Evolutionary conservation across 2,888 invertebrate genomes (phyloP), one percentile per base, ranked within the genome.

Genomic region (Rhaphigaster nebulosa): DNA sequence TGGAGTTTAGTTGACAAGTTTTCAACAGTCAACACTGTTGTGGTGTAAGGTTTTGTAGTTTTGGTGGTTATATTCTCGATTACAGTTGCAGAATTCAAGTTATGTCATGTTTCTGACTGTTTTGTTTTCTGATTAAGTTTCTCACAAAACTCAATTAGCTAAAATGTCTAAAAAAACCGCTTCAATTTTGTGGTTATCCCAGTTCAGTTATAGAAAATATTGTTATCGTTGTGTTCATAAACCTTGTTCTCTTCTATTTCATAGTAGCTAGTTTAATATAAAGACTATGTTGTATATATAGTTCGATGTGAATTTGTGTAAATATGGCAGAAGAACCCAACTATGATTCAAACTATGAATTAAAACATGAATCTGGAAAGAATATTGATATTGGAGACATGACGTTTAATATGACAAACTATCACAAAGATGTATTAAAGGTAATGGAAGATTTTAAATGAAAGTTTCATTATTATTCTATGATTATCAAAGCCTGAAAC

Each of bases 381-480:
- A 94, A 94, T 92, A 95, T 95, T 91, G 97, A 97, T 92, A 94
- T 96, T 89, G 96, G 96, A 2, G 97, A 97, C 93, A 97, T 97
- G 96, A 96, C 96, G 91, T 97, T 97, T 93, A 96, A 96, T 93
- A 97, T 97, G 96, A 95, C 96, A 70, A 97, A 96, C 93, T 97
- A 98, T 93, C 95, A 98, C 38, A 97, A 96, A 93, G 98, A 98
- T 93, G 97, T 97, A 87, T 96, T 98, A 95, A 97, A 97, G 95
- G 96, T 96, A 93, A 38, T 20, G 34, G 20, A 76, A 65, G 15
- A 3, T 60, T 3, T 26, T 3, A 54, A 54, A 54, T n/a, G 20
- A 29, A 29, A 65, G 29, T 65, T 65, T 76, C 18, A 76, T 38
- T 38, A 38, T 34, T 76, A 2, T 76, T 76, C 0, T 76, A 5